A percentile compares a stretch with the other conserved stretches of the same genome.
Conservation (phyloP, 2,113 vertebrate species). For the Zapornia atra region DNA sequence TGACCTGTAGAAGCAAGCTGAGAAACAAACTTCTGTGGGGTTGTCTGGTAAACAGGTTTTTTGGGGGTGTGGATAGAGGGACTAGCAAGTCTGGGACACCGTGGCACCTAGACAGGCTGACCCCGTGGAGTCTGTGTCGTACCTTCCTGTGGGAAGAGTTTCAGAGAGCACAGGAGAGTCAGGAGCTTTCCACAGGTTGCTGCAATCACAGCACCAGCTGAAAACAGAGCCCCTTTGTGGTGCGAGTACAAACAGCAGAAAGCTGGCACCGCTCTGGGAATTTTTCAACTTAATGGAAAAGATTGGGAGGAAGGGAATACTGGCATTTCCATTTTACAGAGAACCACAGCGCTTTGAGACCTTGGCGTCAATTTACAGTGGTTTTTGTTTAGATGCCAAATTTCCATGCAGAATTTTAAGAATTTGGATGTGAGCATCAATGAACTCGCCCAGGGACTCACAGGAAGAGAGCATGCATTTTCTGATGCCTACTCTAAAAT, state of each 20-base stretch:
- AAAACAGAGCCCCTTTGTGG: constrained; percentile 9
- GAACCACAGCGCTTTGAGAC: neutral
- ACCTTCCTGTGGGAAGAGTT: neutral
- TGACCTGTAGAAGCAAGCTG: neutral
- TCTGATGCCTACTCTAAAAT: neutral
- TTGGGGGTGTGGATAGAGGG: neutral
- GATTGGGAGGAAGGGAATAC: neutral
- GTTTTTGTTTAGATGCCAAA: neutral
- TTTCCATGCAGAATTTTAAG: neutral
- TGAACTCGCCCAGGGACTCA: neutral
- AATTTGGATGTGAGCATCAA: neutral
- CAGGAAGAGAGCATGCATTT: neutral
- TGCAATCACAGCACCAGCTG: neutral
- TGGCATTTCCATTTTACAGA: neutral
- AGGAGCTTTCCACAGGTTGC: neutral
- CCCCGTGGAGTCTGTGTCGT: neutral
- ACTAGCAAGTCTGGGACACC: neutral
- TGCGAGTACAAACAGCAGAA: neutral
- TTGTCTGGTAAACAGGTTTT: neutral
- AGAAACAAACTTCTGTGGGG: neutral
- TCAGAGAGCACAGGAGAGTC: neutral
- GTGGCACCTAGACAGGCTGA: neutral
- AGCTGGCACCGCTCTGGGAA: neutral
- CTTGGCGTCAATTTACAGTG: neutral
- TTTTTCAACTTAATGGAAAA: neutral